phyloP scores from a whole-genome alignment of 2,113 vertebrate genomes.

The Verasper variegatus region DNA sequence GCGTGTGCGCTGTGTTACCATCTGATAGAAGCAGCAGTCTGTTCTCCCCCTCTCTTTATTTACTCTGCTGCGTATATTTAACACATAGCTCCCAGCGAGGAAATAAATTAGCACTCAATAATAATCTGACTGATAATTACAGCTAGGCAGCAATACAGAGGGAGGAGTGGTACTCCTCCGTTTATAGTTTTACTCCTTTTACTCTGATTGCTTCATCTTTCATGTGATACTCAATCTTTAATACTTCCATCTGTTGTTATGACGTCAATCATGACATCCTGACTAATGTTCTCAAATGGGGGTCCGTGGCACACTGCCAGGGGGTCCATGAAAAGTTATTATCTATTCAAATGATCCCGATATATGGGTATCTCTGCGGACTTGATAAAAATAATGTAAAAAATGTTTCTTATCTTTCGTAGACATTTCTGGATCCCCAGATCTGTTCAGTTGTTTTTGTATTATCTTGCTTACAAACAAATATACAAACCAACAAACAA shows the following conservation, averaged over 20 bases:
- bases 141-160: conserved; percentile 46
- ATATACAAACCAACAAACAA: too few species aligned
- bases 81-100: conserved; percentile 78
- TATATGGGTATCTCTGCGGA: too few species aligned
- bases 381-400: too few species aligned
- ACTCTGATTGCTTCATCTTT: conserved; percentile 14
- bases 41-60: conserved; percentile 67
- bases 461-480: too few species aligned
- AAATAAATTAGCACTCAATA: conserved; percentile 83
- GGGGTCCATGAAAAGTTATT: too few species aligned
- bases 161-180: conserved; percentile 31
- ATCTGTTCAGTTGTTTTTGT: too few species aligned
- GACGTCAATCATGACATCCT: not conserved
- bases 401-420: too few species aligned
- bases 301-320: too few species aligned
- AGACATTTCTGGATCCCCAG: too few species aligned
- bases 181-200: conserved; percentile 9
- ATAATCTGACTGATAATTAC: conserved; percentile 78
- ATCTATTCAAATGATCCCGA: too few species aligned
- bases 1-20: conserved; percentile 63
- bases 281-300: too few species aligned
- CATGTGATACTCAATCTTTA: not conserved
- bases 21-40: conserved; percentile 71
- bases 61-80: conserved; percentile 80
- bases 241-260: conserved; percentile 5